Conservation (phyloP, 2,888 invertebrate genomes). For the Sepioteuthis lessoniana region DNA sequence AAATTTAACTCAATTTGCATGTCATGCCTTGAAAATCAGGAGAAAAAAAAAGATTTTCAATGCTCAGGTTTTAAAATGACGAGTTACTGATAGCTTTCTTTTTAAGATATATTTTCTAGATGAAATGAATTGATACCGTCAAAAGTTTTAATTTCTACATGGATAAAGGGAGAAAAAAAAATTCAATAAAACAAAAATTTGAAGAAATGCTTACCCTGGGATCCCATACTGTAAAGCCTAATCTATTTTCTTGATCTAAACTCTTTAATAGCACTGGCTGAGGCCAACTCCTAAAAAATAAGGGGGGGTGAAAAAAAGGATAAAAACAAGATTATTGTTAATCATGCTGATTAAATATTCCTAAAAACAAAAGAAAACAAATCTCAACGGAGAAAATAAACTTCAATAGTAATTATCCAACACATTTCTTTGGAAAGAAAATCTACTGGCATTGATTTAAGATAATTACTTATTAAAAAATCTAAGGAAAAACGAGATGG, state of each 20-base stretch:
- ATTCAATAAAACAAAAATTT: neutral
- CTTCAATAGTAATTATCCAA: too few species aligned
- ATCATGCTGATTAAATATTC: too few species aligned
- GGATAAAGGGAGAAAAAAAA: neutral
- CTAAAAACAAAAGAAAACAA: neutral
- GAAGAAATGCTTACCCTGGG: slow-evolving; percentile 80
- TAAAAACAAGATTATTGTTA: neutral
- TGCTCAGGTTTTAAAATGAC: too few species aligned
- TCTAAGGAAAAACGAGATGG: too few species aligned
- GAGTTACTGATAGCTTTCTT: neutral
- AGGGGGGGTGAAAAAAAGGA: neutral
- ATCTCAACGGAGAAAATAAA: neutral
- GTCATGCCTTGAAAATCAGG: neutral
- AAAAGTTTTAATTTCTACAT: neutral
- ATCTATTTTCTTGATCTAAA: slow-evolving; percentile 85
- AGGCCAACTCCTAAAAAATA: slow-evolving; percentile 87
- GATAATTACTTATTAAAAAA: too few species aligned
- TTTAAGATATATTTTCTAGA: neutral
- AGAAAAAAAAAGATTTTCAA: neutral
- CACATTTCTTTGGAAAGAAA: too few species aligned
- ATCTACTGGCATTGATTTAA: too few species aligned
- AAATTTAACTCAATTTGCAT: neutral
- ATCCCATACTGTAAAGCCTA: slow-evolving; percentile 96
- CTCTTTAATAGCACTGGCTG: slow-evolving; percentile 96
- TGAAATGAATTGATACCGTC: neutral